These are phyloP conservation scores for Plotosus lineatus DNA, from an alignment of 2,113 vertebrate species.

Conservation along the genomic window DNA sequence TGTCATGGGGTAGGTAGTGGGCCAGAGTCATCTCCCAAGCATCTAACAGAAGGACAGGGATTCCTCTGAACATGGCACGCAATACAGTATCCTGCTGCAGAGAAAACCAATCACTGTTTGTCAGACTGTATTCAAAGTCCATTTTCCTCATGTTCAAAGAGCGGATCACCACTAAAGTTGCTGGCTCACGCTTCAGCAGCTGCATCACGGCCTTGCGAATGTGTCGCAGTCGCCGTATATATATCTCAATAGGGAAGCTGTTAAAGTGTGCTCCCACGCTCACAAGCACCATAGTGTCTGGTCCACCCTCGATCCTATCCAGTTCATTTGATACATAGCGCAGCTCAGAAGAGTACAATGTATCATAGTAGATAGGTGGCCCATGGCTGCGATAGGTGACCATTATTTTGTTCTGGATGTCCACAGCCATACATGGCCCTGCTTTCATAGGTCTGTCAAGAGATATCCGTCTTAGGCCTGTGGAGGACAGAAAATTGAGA, in stretches of 20 bases:
- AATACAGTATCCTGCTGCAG: conserved; percentile 86
- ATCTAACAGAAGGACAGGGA: conserved; percentile 86
- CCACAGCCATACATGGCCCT: conserved; percentile 89
- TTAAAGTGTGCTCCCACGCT: conserved; percentile 95
- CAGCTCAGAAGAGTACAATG: conserved; percentile 82
- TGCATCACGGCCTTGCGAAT: conserved; percentile 83
- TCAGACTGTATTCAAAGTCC: conserved; percentile 86
- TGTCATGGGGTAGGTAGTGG: conserved; percentile 85
- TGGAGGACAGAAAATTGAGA: not conserved
- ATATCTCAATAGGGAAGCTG: conserved; percentile 89
- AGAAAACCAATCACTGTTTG: conserved; percentile 95
- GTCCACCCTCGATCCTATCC: conserved; percentile 84
- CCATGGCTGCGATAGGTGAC: conserved; percentile 90
- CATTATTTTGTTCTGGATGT: conserved; percentile 83
- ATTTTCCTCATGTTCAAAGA: conserved; percentile 86
- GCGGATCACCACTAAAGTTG: conserved; percentile 81
- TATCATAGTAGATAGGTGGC: conserved; percentile 89
- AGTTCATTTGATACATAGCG: conserved; percentile 90
- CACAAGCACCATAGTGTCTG: conserved; percentile 83
- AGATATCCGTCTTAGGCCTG: conserved; percentile 87
- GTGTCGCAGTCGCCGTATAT: conserved; percentile 86
- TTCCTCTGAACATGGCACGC: conserved; percentile 87
- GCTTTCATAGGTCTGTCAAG: conserved; percentile 87
- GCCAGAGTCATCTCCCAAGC: conserved; percentile 96
- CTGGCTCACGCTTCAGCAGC: conserved; percentile 85